Evolutionary conservation across 2,113 vertebrate genomes (phyloP).

Genomic region (Ictalurus furcatus): DNA sequence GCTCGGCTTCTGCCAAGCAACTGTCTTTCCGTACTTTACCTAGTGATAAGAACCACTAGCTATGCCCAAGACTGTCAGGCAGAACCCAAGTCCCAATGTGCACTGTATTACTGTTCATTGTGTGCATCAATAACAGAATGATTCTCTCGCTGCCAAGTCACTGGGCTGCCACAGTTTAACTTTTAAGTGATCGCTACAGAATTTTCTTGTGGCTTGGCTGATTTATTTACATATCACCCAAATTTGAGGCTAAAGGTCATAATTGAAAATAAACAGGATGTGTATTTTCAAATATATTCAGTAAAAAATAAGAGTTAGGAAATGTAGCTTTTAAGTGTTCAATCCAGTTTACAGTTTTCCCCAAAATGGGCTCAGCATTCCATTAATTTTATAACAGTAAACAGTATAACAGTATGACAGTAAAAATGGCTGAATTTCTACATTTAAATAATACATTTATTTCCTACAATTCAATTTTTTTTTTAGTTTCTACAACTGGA

Average conservation of each 20-base stretch:
- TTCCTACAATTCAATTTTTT: constrained; percentile 17
- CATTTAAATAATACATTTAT: neutral
- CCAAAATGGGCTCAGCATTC: neutral
- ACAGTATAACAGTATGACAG: no score
- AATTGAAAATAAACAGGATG: neutral
- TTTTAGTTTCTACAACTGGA: constrained; percentile 87
- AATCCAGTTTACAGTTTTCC: neutral
- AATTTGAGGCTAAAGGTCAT: neutral
- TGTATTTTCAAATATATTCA: neutral
- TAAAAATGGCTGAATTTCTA: no score
- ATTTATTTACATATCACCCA: neutral
- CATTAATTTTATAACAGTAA: neutral
- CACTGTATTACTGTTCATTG: constrained; percentile 15
- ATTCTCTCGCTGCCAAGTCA: constrained; percentile 3
- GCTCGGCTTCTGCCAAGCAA: constrained; percentile 54
- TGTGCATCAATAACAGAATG: constrained; percentile 34
- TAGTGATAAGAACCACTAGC: constrained; percentile 47
- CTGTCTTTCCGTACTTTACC: constrained; percentile 39
- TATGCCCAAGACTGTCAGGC: neutral
- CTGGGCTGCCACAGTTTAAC: constrained; percentile 18
- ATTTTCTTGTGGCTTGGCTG: neutral
- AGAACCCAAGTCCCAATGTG: neutral
- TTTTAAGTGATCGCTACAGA: constrained; percentile 17
- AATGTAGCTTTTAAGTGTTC: neutral
- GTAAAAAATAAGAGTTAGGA: neutral